Evolutionary conservation across 2,888 invertebrate genomes (phyloP).

Genomic region (Harmothoe impar): DNA sequence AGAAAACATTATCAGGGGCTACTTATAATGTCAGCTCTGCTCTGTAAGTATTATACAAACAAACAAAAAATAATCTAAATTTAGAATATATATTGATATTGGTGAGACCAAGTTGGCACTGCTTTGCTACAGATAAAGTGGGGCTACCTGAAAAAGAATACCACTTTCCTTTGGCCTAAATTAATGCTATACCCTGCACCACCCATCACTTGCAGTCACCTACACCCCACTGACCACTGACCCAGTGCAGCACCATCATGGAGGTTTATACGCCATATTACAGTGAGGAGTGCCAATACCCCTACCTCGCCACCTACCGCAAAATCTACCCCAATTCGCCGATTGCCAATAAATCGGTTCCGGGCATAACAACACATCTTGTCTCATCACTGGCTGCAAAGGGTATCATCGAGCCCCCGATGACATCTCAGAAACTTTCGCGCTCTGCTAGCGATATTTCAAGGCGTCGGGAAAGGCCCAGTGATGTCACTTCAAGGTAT

Average conservation of each 20-base stretch:
- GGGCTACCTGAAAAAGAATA: too few relatives aligned
- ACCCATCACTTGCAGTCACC: background rate
- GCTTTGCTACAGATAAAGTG: too few relatives aligned
- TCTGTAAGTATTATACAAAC: too few relatives aligned
- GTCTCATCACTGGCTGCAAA: background rate
- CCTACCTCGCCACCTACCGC: background rate
- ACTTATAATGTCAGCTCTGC: too few relatives aligned
- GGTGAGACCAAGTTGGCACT: too few relatives aligned
- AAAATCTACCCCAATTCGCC: background rate
- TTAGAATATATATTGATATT: too few relatives aligned
- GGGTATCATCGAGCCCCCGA: background rate
- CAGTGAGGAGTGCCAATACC: background rate
- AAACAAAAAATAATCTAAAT: too few relatives aligned
- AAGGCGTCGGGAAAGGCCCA: background rate
- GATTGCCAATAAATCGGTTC: background rate
- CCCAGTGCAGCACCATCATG: background rate
- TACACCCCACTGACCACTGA: too few relatives aligned
- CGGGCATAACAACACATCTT: background rate
- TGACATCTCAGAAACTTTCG: background rate
- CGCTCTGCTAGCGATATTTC: background rate
- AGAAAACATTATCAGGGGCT: too few relatives aligned
- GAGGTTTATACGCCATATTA: constrained; percentile 43
- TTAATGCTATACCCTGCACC: background rate
- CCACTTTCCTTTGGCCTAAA: too few relatives aligned
- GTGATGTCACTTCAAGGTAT: constrained; percentile 13